Evolutionary conservation across 2,113 vertebrate species (phyloP), one percentile per base, ranked within the genome.

Genomic region (Haemorhous mexicanus): DNA sequence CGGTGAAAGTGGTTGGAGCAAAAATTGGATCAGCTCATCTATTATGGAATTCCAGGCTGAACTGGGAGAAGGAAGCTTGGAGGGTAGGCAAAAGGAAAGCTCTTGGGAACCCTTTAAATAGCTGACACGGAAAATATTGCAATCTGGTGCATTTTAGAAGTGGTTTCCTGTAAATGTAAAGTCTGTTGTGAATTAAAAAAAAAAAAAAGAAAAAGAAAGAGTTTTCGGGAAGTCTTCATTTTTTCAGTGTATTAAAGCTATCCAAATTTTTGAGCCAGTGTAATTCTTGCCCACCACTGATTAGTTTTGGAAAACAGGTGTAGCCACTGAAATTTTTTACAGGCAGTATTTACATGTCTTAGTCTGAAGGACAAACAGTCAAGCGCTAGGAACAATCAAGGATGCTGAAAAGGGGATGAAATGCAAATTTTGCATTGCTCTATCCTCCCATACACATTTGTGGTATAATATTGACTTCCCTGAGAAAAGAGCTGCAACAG

Each of bases 131-230:
- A 97, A 98, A 97, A 95, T 93, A 96, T 44, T 96, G 95, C 91
- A 96, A 96, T 96, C 89, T 96, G 82, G 76, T 96, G 96, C 89
- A 69, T 96, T 95, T 97, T 95, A 94, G 89, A 97, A 97, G 88
- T 95, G 73, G 84, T 96, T 97, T 97, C 84, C 94, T 95, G 68
- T 95, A 93, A 96, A 97, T 96, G 83, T 93, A 94, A 95, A 97
- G 72, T 93, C 95, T 98, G 95, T 94, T 97, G 59, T 83, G 83
- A 96, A 97, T 97, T 87, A 89, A 80, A 83, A 85, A 81, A 91
- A 78, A 28, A 27, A 44, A n/a, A 44, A 74, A 55, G 47, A 2
- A 78, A 43, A 55, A 53, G 11, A 53, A 72, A 96, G 67, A 82
- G 46, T 89, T 97, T 97, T 97, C 23, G 68, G 93, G 95, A 97